Base-by-base conservation (phyloP, 2,113 vertebrate genomes). In the Tyrannus savana region DNA sequence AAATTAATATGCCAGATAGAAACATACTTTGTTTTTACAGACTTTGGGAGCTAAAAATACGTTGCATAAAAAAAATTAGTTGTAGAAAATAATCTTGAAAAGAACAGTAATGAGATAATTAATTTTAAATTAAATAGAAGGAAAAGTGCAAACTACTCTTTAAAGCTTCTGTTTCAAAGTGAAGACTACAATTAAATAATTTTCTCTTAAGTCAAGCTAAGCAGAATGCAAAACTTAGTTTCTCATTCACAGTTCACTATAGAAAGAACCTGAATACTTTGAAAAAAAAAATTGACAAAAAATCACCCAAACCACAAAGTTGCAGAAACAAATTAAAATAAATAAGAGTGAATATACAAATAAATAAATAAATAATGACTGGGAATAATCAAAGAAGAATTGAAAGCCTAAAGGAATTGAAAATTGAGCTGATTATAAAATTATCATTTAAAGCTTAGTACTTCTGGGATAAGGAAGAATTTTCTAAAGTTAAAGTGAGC, bases 291-390 rank as follows among this genome's bases (percentile, higher is more conserved):
- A 12, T 3, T 39, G 33, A 24, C 19, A 30, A 58, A 76, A 71
- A 19, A 1, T 41, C 42, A 1, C 1, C 6, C 3, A 42, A 74
- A 14, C 12, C 4, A 27, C 5, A 56, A 53, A 67, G 4, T 7
- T 63, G 14, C 8, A 42, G 62, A 68, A 85, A 60, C 24, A 31
- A 44, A 46, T 3, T 42, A 84, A 67, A 95, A 59, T 33, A 62
- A 71, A 83, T 31, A 53, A 30, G 3, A 59, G 15, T 31, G 6
- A 53, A 41, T 31, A 3, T 13, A 46, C 27, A 63, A 73, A 46
- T 17, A 71, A 62, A 50, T 62, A 59, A n/a, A 59, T 52, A 69
- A 64, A 39, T 72, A 19, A 59, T 12, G 0, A 39, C 22, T 27
- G 5, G 1, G 10, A 75, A 58, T 63, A 59, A 58, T 10, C 5